Percentiles rank a stretch among this genome's conserved stretches.
Conservation (phyloP, 2,888 invertebrate species). For the Loripinus fragilis region DNA sequence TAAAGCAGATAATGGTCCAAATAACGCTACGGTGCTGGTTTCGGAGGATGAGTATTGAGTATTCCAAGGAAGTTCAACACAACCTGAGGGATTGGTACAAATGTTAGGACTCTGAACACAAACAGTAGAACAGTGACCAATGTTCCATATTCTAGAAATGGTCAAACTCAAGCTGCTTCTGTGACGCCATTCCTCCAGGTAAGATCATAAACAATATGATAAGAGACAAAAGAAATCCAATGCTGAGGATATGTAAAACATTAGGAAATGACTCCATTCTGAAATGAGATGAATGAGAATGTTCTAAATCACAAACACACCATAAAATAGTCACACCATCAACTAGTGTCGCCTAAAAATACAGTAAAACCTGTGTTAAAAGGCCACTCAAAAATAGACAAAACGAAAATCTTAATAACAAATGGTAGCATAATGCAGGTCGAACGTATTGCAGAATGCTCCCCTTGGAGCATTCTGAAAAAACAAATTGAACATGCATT, state of each 20-base stretch:
- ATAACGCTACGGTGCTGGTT: slow-evolving; percentile 70
- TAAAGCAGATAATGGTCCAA: slow-evolving; percentile 73
- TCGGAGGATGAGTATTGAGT: slow-evolving; percentile 68
- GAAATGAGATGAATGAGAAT: too few species aligned
- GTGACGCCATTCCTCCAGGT: slow-evolving; percentile 55
- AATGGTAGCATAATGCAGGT: too few species aligned
- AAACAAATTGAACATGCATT: too few species aligned
- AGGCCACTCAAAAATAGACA: too few species aligned
- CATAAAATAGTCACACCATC: too few species aligned
- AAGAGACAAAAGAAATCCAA: slow-evolving; percentile 48
- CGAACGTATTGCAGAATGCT: too few species aligned
- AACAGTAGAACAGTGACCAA: slow-evolving; percentile 64
- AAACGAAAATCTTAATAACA: too few species aligned
- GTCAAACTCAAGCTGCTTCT: slow-evolving; percentile 54
- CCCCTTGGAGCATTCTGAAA: too few species aligned
- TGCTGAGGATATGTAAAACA: slow-evolving; percentile 54
- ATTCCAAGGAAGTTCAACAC: slow-evolving; percentile 74
- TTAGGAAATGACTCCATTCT: slow-evolving; percentile 50
- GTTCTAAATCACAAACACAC: neutral
- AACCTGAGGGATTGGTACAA: slow-evolving; percentile 69
- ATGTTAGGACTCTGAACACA: slow-evolving; percentile 61
- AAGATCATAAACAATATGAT: slow-evolving; percentile 52
- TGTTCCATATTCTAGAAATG: slow-evolving; percentile 66
- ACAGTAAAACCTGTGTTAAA: too few species aligned
- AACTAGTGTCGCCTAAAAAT: too few species aligned